Evolutionary conservation across 1,140 invertebrate species (phyloP).

Genomic region (Drosophila mojavensis): DNA sequence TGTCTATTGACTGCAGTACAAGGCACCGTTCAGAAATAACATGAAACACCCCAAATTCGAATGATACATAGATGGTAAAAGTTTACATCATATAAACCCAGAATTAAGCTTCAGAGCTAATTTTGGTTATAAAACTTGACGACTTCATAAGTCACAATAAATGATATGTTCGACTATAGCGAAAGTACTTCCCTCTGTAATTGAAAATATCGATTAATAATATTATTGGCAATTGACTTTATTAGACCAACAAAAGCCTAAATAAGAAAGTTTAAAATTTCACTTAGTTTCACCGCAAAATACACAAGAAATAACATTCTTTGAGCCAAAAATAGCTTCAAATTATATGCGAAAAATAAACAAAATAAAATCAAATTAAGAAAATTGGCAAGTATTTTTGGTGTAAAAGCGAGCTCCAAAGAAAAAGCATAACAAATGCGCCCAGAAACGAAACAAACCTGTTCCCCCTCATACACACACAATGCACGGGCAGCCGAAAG

Average conservation of each 20-base stretch:
- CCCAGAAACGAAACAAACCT: slow-evolving; percentile 54
- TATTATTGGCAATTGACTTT: neutral
- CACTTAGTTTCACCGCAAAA: slow-evolving; percentile 22
- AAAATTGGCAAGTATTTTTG: slow-evolving; percentile 64
- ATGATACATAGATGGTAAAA: neutral
- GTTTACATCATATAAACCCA: neutral
- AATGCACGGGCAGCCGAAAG: slow-evolving; percentile 10
- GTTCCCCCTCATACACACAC: slow-evolving; percentile 43
- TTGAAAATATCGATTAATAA: neutral
- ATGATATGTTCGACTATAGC: neutral
- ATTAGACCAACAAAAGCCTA: neutral
- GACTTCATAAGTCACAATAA: neutral
- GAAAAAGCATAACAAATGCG: slow-evolving; percentile 77
- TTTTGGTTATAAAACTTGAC: neutral
- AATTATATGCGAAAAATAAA: slow-evolving; percentile 33
- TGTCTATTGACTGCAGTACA: too few species aligned
- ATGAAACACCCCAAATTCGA: neutral
- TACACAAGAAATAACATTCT: slow-evolving; percentile 19
- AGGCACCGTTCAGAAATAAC: too few species aligned
- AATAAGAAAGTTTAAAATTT: slow-evolving; percentile 9
- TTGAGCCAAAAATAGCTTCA: slow-evolving; percentile 18
- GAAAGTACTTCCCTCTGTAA: neutral
- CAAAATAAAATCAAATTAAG: slow-evolving; percentile 49
- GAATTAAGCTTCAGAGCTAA: neutral
- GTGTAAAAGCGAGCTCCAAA: slow-evolving; percentile 17